Evolutionary conservation across 2,113 vertebrate species (phyloP).

Genomic region (Opisthocomus hoazin): DNA sequence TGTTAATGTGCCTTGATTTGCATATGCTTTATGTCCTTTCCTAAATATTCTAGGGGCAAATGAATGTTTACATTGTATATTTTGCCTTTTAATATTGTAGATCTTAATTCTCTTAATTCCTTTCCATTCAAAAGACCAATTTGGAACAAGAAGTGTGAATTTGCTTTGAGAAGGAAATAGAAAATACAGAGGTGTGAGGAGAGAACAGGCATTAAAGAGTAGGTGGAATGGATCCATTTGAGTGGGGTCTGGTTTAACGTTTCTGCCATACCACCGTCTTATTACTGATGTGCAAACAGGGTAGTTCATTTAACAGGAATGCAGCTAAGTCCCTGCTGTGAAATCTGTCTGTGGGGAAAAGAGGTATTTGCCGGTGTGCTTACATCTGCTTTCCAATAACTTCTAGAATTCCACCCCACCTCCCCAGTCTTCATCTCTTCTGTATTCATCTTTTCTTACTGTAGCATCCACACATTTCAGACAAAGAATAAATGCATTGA

Average conservation of each 20-base stretch:
- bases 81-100: conserved; percentile 5
- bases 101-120: conserved; percentile 37
- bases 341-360: not conserved
- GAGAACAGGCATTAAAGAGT: not conserved
- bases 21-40: not conserved
- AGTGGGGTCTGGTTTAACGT: not conserved
- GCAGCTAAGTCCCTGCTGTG: conserved; percentile 16
- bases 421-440: not conserved
- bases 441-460: not conserved
- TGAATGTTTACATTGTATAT: not conserved
- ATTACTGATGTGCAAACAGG: not conserved
- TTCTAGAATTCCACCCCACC: not conserved
- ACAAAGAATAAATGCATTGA: not conserved
- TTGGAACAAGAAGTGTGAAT: not conserved
- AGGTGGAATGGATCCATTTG: not conserved
- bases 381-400: not conserved
- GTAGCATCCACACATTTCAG: not conserved
- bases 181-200: not conserved
- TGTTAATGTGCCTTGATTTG: conserved; percentile 16
- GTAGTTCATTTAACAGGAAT: not conserved
- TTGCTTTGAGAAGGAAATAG: not conserved
- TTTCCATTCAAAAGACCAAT: not conserved
- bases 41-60: conserved; percentile 21
- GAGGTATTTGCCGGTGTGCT: not conserved
- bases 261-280: not conserved